Conservation (phyloP, 1,140 invertebrate genomes). For the Thaumatotibia leucotreta region DNA sequence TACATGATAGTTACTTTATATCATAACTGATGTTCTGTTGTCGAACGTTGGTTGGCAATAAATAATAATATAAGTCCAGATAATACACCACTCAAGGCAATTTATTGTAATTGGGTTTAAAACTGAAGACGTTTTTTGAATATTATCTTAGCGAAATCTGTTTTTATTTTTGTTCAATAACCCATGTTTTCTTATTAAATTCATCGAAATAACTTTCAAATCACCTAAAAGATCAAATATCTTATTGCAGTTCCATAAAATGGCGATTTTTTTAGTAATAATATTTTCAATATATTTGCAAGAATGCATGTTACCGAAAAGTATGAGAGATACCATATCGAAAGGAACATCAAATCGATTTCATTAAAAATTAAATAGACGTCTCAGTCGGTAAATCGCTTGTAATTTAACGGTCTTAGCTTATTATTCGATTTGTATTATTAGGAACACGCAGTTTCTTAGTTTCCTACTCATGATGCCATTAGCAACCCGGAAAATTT, state of each 20-base stretch:
- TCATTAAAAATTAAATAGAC: too few species aligned
- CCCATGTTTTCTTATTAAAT: neutral
- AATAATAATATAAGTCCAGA: neutral
- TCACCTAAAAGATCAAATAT: neutral
- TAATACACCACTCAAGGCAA: neutral
- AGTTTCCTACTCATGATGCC: too few species aligned
- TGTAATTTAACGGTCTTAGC: too few species aligned
- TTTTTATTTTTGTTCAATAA: neutral
- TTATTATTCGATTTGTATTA: too few species aligned
- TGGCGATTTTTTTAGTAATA: neutral
- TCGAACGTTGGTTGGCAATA: neutral
- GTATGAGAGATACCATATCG: too few species aligned
- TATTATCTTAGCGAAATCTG: neutral
- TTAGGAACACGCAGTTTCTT: too few species aligned
- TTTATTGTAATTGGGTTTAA: neutral
- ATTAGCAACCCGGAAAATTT: too few species aligned
- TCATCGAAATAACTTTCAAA: neutral
- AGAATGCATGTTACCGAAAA: neutral
- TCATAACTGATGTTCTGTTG: neutral
- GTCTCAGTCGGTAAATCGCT: too few species aligned
- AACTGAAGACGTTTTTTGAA: neutral
- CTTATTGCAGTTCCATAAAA: neutral
- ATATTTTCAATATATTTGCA: neutral
- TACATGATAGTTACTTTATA: neutral
- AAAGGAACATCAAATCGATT: too few species aligned